phyloP scores from a whole-genome alignment of 1,140 invertebrate species.

The Cotesia chilonis region DNA sequence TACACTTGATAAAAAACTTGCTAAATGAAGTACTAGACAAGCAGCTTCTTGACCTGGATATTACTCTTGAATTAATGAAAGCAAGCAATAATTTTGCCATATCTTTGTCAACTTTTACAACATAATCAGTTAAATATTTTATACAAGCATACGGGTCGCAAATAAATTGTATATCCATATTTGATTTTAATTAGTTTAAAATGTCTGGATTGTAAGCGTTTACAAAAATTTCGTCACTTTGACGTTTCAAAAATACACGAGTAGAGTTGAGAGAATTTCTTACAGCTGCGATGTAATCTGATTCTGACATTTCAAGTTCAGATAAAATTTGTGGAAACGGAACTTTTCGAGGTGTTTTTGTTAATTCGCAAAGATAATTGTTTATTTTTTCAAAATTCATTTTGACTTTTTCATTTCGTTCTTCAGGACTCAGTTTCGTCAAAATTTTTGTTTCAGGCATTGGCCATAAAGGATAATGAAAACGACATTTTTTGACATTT shows the following conservation, averaged over 20 bases:
- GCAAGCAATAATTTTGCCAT: conserved; percentile 13
- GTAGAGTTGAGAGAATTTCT: background rate
- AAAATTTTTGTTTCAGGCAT: conserved; percentile 5
- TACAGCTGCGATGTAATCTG: background rate
- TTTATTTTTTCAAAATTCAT: conserved; percentile 9
- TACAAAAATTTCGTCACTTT: conserved; percentile 19
- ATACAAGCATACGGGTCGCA: conserved; percentile 12
- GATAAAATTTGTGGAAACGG: background rate
- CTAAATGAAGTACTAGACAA: conserved; percentile 9
- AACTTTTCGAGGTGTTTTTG: conserved; percentile 2
- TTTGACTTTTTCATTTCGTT: background rate
- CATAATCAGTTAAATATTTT: conserved; percentile 11
- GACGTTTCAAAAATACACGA: conserved; percentile 10
- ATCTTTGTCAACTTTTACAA: conserved; percentile 1
- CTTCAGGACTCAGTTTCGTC: background rate
- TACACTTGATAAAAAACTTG: conserved; percentile 11
- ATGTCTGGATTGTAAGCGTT: conserved; percentile 2
- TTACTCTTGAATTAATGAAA: background rate
- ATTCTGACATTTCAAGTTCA: background rate
- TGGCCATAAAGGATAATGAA: conserved; percentile 14
- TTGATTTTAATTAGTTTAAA: conserved; percentile 13
- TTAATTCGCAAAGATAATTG: conserved; percentile 3
- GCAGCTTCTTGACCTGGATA: conserved; percentile 18
- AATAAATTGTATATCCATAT: conserved; percentile 14
- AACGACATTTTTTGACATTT: conserved; percentile 18